Percentiles rank a stretch among this genome's conserved stretches.
Evolutionary conservation across 2,888 invertebrate genomes (phyloP).

Genomic region (Tinea trinotella): DNA sequence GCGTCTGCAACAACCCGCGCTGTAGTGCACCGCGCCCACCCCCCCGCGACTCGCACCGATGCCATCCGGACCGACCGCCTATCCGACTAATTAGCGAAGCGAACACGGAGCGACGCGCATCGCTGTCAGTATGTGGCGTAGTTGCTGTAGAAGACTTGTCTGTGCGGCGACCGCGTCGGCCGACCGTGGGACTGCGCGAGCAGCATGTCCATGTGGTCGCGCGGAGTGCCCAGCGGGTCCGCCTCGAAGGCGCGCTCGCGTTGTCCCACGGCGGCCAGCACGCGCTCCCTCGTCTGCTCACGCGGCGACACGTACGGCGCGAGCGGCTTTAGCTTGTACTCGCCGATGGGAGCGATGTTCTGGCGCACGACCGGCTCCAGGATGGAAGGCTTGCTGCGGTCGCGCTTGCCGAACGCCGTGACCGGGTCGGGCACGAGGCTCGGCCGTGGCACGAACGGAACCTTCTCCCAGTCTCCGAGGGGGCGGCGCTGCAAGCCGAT

Average conservation of each 20-base stretch:
- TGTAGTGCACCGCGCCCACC: conserved; percentile 35
- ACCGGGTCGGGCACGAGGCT: conserved; percentile 88
- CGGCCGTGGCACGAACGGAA: conserved; percentile 88
- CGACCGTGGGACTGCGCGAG: conserved; percentile 75
- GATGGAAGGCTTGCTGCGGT: conserved; percentile 57
- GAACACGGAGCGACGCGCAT: conserved; percentile 43
- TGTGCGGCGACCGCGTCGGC: conserved; percentile 59
- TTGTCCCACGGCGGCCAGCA: conserved; percentile 71
- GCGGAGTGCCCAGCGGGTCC: conserved; percentile 72
- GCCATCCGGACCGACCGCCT: conserved; percentile 18
- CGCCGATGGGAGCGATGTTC: conserved; percentile 75
- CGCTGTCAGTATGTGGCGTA: conserved; percentile 59
- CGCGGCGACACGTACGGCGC: conserved; percentile 79
- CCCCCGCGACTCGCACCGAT: conserved; percentile 25
- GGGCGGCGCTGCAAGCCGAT: conserved; percentile 79
- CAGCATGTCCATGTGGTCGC: conserved; percentile 76
- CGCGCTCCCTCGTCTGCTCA: conserved; percentile 76
- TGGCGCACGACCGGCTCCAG: conserved; percentile 73
- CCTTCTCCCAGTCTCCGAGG: conserved; percentile 89
- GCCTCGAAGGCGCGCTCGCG: conserved; percentile 73
- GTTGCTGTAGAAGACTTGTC: conserved; percentile 69
- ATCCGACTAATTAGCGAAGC: conserved; percentile 51
- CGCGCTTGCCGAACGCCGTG: conserved; percentile 84
- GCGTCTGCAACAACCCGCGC: conserved; percentile 81
- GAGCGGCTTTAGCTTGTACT: conserved; percentile 72